These are phyloP conservation scores for Dryocosmus kuriphilus DNA, from an alignment of 2,888 invertebrate genomes.

Conservation along the genomic window DNA sequence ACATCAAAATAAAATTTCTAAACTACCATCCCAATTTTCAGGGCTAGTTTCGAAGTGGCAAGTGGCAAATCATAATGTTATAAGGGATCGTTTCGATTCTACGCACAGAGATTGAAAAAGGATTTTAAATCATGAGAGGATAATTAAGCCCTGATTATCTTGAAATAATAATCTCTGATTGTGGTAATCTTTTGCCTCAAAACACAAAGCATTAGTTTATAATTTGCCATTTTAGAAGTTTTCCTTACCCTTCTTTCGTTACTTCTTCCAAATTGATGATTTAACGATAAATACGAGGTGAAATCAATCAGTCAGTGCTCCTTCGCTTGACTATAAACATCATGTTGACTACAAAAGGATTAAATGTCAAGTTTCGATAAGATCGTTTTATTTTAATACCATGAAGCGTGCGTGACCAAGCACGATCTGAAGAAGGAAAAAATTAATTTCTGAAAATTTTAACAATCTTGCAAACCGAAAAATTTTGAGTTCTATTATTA, in stretches of 20 bases:
- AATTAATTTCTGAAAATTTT: not conserved
- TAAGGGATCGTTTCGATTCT: not conserved
- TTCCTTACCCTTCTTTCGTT: constrained; percentile 37
- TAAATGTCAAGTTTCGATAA: constrained; percentile 38
- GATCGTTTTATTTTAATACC: constrained; percentile 19
- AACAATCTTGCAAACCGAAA: not conserved
- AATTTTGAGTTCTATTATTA: constrained; percentile 1
- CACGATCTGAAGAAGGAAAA: constrained; percentile 26
- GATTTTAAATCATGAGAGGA: no score
- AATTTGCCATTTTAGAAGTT: constrained; percentile 38
- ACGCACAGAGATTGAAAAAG: not conserved
- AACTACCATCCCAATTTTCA: not conserved
- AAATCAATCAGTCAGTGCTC: constrained; percentile 39
- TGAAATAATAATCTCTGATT: not conserved
- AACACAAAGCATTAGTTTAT: constrained; percentile 22
- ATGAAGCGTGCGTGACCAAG: constrained; percentile 9
- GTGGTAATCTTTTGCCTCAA: not conserved
- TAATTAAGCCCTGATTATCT: no score
- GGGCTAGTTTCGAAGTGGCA: constrained; percentile 26
- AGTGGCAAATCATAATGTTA: constrained; percentile 30
- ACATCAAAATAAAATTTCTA: constrained; percentile 1
- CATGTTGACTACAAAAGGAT: constrained; percentile 37
- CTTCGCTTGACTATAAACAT: constrained; percentile 39
- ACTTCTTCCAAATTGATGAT: constrained; percentile 35
- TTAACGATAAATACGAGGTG: constrained; percentile 34